These are phyloP conservation scores for Pterocles gutturalis DNA, from an alignment of 2,113 vertebrate species.

Conservation along the genomic window DNA sequence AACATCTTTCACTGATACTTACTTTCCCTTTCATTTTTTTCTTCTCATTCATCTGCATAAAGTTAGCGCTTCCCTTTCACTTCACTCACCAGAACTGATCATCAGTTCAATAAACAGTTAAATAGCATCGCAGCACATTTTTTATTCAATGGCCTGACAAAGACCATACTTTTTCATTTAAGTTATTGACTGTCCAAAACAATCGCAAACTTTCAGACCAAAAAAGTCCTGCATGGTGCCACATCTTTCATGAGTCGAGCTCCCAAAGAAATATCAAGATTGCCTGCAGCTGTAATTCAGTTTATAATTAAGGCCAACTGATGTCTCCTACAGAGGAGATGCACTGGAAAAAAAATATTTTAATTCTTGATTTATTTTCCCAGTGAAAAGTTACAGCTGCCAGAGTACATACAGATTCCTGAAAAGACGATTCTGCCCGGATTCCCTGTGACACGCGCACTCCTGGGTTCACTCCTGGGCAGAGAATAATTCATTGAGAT, in stretches of 20 bases:
- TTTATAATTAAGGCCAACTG: conserved; percentile 40
- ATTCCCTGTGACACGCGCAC: rapidly evolving
- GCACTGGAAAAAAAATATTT: background rate
- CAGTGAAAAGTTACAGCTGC: conserved; percentile 17
- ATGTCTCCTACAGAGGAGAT: conserved; percentile 1
- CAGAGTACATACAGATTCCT: conserved; percentile 38
- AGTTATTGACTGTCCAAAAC: conserved; percentile 20
- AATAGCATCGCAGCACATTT: background rate
- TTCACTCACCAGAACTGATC: conserved; percentile 6
- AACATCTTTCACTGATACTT: conserved; percentile 69
- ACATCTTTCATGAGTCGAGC: background rate
- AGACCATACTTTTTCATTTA: conserved; percentile 7
- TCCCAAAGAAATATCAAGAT: conserved; percentile 36
- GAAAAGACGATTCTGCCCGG: background rate
- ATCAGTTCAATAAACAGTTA: conserved; percentile 12
- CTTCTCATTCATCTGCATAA: conserved; percentile 48
- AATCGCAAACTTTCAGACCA: background rate
- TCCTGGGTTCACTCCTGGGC: background rate
- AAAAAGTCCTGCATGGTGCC: background rate
- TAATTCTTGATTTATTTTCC: conserved; percentile 36
- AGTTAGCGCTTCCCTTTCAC: conserved; percentile 45
- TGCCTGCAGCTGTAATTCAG: conserved; percentile 42
- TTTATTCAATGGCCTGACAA: background rate
- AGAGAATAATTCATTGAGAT: background rate
- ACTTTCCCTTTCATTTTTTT: background rate